Evolutionary conservation across 30 jellyfish, hydroid and myxozoan species (phyloP), one percentile per base, ranked within the genome.

Genomic region (Aurelia coerulea): DNA sequence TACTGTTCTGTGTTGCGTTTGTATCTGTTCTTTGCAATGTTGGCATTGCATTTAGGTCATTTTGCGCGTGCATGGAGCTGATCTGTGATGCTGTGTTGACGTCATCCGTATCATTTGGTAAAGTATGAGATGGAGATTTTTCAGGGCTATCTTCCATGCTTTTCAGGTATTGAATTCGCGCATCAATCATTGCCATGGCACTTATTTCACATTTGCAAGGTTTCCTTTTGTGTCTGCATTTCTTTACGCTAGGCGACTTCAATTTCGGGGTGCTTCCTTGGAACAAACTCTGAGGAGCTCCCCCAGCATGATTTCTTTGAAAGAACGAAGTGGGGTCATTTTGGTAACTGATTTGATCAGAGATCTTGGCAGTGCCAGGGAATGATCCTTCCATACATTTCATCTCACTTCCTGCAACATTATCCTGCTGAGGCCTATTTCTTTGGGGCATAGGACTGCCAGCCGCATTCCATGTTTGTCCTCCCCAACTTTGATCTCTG

Each of bases 221-320:
- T 37, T 74, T 68, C 39, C 91, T 70, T 39, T 81, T 81, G 54
- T 81, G 91, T 64, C 74, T 68, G 75, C 91, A 81, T 62, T 81
- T 81, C 17, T 51, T 68, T 12, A 17, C 11, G 10, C 11, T 68
- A 1, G 29, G 49, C 5, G 46, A 17, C 78, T 68, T 60, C 11
- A 17, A 5, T 23, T 17, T n/a, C 2, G 35, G 13, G 31, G 35
- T 23, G 35, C 70, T 23, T 60, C 70, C 35, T 60, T 60, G 70
- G 35, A 23, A 60, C 70, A 17, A 3, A 1, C 70, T 60, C 70
- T 60, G 70, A 17, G 70, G 10, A 3, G 31, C 4, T 17, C 0
- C 35, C 13, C 11, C 70, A 1, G 70, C 70, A 13, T 10, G 70
- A 23, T 17, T 23, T 17, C 35, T n/a, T 5, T 23, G 70, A 46